These are phyloP conservation scores for Drosophila bocqueti DNA, from an alignment of 1,140 invertebrate species.

Conservation along the genomic window DNA sequence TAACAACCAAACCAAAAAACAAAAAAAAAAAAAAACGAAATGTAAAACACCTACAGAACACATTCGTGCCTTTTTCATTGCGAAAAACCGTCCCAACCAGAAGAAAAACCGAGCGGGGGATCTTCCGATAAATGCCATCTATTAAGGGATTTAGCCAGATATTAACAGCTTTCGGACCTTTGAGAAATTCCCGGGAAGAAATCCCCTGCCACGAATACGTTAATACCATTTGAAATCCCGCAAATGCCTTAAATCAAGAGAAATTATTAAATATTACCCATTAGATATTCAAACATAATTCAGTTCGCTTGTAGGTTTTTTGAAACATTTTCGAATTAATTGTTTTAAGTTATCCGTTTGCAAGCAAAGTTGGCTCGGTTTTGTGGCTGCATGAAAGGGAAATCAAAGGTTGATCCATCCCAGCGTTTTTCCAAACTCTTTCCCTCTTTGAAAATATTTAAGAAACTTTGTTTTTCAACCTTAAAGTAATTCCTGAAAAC, in stretches of 20 bases:
- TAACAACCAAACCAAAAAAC: slow-evolving; percentile 20
- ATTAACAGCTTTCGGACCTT: not conserved
- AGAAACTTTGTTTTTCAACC: slow-evolving; percentile 1
- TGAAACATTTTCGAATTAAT: slow-evolving; percentile 45
- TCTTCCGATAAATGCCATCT: not conserved
- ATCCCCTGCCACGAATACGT: slow-evolving; percentile 53
- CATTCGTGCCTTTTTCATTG: slow-evolving; percentile 82
- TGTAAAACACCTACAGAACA: slow-evolving; percentile 60
- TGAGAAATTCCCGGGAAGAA: not conserved
- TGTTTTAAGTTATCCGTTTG: slow-evolving; percentile 32
- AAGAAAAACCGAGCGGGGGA: slow-evolving; percentile 26
- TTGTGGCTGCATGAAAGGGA: slow-evolving; percentile 13
- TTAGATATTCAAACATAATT: slow-evolving; percentile 54
- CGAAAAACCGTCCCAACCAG: slow-evolving; percentile 76
- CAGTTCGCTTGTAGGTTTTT: slow-evolving; percentile 65
- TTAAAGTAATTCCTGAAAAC: not conserved
- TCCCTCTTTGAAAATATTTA: not conserved
- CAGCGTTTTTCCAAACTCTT: slow-evolving; percentile 5
- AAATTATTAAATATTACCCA: slow-evolving; percentile 69
- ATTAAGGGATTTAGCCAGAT: slow-evolving; percentile 1
- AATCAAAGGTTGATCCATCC: slow-evolving; percentile 2
- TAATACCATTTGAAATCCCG: slow-evolving; percentile 58
- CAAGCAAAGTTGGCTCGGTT: slow-evolving; percentile 47
- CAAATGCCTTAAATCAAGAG: slow-evolving; percentile 70
- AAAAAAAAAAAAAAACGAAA: slow-evolving; percentile 37